These are phyloP conservation scores for Ethmia dodecea DNA, from an alignment of 2,888 invertebrate genomes.

Conservation along the genomic window DNA sequence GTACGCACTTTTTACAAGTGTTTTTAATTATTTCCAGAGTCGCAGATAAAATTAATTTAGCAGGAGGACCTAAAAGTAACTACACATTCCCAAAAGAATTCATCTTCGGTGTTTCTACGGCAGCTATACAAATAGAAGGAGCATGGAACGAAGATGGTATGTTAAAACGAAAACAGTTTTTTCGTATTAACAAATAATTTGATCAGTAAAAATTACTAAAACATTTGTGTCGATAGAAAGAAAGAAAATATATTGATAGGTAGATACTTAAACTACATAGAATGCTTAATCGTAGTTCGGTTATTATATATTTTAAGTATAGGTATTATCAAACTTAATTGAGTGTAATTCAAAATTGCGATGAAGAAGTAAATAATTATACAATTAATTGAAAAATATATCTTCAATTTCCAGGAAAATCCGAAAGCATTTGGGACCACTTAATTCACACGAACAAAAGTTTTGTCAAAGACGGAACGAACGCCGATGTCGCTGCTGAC, in stretches of 20 bases:
- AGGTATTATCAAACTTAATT: no score
- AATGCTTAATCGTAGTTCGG: no score
- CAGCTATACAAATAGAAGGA: slow-evolving; percentile 80
- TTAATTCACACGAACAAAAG: slow-evolving; percentile 68
- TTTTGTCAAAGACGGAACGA: slow-evolving; percentile 73
- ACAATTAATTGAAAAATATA: neutral
- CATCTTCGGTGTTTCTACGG: slow-evolving; percentile 78
- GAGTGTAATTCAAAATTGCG: neutral
- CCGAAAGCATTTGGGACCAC: slow-evolving; percentile 80
- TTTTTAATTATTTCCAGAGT: slow-evolving; percentile 47
- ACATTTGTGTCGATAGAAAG: no score
- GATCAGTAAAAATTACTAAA: no score
- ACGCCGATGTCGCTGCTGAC: slow-evolving; percentile 82
- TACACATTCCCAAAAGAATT: slow-evolving; percentile 76
- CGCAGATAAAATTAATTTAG: slow-evolving; percentile 40
- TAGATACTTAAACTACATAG: no score
- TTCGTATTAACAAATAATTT: neutral
- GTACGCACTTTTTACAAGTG: no score
- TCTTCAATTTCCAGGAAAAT: slow-evolving; percentile 71
- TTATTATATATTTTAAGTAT: no score
- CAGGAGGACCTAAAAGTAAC: slow-evolving; percentile 58
- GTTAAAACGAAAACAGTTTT: slow-evolving; percentile 1
- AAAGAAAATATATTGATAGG: no score
- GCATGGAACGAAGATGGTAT: slow-evolving; percentile 73
- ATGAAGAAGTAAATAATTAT: neutral